Evolutionary conservation across 92 coral and sea anemone species (phyloP).

Genomic region (Pocillopora grandis): DNA sequence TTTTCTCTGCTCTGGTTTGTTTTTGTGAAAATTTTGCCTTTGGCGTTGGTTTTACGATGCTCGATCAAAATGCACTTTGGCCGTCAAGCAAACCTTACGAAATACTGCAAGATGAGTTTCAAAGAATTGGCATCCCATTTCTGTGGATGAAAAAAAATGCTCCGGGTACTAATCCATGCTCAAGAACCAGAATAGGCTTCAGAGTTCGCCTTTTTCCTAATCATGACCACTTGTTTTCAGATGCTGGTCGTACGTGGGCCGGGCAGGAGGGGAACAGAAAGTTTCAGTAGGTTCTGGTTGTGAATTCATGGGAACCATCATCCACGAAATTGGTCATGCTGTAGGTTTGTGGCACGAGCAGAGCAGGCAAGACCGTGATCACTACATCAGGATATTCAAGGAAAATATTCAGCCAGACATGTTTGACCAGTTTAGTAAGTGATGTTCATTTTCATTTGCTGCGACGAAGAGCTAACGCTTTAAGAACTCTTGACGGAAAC

Average conservation of each 20-base stretch:
- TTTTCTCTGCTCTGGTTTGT: too few relatives aligned
- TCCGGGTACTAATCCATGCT: too few relatives aligned
- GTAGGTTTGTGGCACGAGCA: slow-evolving; percentile 99
- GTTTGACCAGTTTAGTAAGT: slow-evolving; percentile 89
- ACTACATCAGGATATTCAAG: slow-evolving; percentile 75
- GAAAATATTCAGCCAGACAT: slow-evolving; percentile 75
- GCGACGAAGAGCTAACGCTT: background rate
- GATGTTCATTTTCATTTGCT: background rate
- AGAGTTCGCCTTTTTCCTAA: background rate
- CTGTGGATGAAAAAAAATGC: too few relatives aligned
- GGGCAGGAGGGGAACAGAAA: slow-evolving; percentile 86
- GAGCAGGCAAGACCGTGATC: slow-evolving; percentile 94
- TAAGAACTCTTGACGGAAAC: background rate
- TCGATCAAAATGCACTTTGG: too few relatives aligned
- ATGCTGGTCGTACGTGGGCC: slow-evolving; percentile 98
- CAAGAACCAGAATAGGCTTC: background rate
- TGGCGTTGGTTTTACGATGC: too few relatives aligned
- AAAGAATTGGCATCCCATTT: too few relatives aligned
- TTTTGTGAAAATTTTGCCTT: too few relatives aligned
- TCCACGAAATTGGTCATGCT: slow-evolving; percentile 98
- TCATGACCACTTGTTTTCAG: slow-evolving; percentile 33
- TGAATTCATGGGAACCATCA: slow-evolving; percentile 90
- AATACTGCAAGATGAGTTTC: too few relatives aligned
- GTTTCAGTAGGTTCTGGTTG: slow-evolving; percentile 95
- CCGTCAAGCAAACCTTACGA: too few relatives aligned